phyloP scores from a whole-genome alignment of 2,113 vertebrate species.

The Antechinus flavipes region DNA sequence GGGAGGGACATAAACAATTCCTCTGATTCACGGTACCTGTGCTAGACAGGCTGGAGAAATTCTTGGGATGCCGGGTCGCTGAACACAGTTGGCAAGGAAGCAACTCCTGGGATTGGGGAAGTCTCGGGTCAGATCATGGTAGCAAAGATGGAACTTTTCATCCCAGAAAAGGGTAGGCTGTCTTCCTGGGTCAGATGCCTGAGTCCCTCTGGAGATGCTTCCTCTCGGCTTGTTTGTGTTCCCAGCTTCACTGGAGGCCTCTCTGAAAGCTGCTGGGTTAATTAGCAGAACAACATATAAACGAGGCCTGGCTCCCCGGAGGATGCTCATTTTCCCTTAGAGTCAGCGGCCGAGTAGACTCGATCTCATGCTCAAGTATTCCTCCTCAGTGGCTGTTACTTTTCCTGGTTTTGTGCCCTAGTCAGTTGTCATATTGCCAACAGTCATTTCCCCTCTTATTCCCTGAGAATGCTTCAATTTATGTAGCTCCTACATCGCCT shows the following conservation, averaged over 20 bases:
- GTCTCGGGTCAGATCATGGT: rapidly evolving
- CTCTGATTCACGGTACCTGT: background rate
- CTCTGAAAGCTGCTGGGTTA: constrained; percentile 43
- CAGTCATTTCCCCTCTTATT: rapidly evolving
- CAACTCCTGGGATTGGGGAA: background rate
- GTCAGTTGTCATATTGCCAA: background rate
- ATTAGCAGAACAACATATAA: constrained; percentile 71
- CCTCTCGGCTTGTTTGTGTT: constrained; percentile 64
- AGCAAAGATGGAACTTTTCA: background rate
- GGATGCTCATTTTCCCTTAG: constrained; percentile 51
- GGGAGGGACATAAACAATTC: background rate
- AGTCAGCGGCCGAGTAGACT: constrained; percentile 11
- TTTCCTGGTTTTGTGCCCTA: background rate
- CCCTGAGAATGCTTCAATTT: rapidly evolving
- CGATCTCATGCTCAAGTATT: background rate
- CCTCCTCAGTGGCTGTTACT: background rate
- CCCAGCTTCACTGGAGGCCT: constrained; percentile 27
- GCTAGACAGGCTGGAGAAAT: constrained; percentile 5
- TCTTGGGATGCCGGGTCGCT: background rate
- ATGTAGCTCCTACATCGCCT: rapidly evolving
- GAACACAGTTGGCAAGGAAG: background rate
- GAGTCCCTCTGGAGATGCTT: background rate
- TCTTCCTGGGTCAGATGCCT: background rate
- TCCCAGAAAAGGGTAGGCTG: background rate
- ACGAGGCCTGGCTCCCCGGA: constrained; percentile 26